Percentiles rank a stretch among this genome's conserved stretches.
Evolutionary conservation across 2,113 vertebrate genomes (phyloP).

Genomic region (Mus pahari): DNA sequence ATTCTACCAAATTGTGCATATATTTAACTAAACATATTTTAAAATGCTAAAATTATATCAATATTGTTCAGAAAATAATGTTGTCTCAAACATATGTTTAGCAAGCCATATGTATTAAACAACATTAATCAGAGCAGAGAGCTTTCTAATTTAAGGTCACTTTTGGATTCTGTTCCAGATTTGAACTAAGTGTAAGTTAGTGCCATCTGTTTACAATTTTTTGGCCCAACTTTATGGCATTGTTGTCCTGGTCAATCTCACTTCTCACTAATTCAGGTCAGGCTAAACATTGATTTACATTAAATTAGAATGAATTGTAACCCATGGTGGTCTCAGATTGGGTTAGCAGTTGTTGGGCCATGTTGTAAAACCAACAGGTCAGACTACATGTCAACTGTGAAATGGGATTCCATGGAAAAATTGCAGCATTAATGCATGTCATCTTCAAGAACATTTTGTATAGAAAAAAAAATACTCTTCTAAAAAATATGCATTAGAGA

Average conservation of each 20-base stretch:
- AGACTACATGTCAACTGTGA: background rate
- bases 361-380: background rate
- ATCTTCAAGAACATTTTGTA: background rate
- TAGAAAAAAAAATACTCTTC: constrained; percentile 20
- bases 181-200: constrained; percentile 56
- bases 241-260: background rate
- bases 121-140: background rate
- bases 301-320: constrained; percentile 55
- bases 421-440: background rate
- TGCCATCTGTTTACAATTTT: constrained; percentile 69
- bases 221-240: constrained; percentile 17
- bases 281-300: background rate
- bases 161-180: constrained; percentile 72
- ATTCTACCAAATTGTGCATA: background rate
- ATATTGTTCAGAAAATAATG: background rate
- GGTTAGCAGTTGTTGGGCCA: background rate
- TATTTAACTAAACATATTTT: background rate
- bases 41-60: background rate
- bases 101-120: background rate
- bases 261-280: background rate
- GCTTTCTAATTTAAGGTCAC: constrained; percentile 44
- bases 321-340: background rate
- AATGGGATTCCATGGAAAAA: background rate
- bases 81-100: background rate
- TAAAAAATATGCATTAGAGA: background rate